These are phyloP conservation scores for Hoplodrina blanda DNA, from an alignment of 2,888 invertebrate genomes.

Conservation along the genomic window DNA sequence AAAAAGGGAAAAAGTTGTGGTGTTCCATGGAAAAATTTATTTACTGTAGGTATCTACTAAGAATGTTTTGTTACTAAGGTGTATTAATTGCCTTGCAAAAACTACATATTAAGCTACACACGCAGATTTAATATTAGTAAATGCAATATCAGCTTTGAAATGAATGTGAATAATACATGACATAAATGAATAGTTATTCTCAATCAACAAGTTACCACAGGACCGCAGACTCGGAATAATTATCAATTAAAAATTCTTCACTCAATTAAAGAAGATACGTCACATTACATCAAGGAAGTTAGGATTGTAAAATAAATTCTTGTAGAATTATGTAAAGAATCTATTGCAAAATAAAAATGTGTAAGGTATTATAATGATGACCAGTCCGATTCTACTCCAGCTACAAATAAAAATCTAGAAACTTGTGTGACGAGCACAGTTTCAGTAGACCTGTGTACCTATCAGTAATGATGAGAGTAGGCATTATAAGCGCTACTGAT, in stretches of 20 bases:
- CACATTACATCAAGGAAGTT: background rate
- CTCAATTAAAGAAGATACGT: constrained; percentile 34
- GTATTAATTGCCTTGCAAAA: no score
- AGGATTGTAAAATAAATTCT: background rate
- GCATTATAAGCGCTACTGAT: constrained; percentile 9
- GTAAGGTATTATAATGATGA: background rate
- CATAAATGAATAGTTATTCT: constrained; percentile 1
- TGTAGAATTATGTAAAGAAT: background rate
- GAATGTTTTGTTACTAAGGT: no score
- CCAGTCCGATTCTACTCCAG: background rate
- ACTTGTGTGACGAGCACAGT: background rate
- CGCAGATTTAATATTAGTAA: no score
- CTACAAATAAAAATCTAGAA: background rate
- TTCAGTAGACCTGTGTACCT: background rate
- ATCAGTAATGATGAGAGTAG: constrained; percentile 1
- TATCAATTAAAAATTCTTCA: constrained; percentile 29
- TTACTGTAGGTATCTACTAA: no score
- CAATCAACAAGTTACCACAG: background rate
- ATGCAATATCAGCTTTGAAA: no score
- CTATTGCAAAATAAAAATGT: background rate
- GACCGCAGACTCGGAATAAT: constrained; percentile 16
- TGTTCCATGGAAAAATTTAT: no score
- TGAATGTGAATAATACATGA: background rate
- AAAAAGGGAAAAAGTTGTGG: no score
- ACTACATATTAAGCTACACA: no score